A percentile compares a stretch with the other conserved stretches of the same genome.
phyloP scores from a whole-genome alignment of 2,113 vertebrate genomes.

The Apteryx mantelli region DNA sequence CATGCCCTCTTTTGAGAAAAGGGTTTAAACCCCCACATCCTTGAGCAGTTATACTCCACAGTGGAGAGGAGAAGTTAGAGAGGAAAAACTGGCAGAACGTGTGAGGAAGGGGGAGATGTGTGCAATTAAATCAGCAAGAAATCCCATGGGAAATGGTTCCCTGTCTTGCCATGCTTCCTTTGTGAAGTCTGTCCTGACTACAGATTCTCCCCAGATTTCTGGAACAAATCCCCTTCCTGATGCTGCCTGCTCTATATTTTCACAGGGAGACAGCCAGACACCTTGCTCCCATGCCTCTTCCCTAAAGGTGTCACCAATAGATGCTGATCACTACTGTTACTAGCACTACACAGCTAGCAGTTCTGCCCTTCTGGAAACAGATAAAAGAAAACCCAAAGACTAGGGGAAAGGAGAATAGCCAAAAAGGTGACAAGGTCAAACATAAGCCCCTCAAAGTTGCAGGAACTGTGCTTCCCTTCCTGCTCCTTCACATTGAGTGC shows the following conservation, averaged over 20 bases:
- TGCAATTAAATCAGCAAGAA: neutral
- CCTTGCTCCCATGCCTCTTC: neutral
- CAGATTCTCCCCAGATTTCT: neutral
- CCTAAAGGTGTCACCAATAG: neutral
- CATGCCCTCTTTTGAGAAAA: neutral
- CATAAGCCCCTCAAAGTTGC: neutral
- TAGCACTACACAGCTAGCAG: fast-evolving
- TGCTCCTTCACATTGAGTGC: neutral
- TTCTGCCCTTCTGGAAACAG: neutral
- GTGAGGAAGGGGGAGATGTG: neutral
- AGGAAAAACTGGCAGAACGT: neutral
- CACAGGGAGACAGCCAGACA: neutral
- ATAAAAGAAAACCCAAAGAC: neutral
- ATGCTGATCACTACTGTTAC: neutral
- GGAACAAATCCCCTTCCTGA: neutral
- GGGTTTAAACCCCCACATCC: neutral
- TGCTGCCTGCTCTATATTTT: neutral
- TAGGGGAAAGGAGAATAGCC: neutral
- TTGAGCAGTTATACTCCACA: neutral
- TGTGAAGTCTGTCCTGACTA: neutral
- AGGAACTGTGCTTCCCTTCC: neutral
- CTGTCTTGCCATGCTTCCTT: neutral
- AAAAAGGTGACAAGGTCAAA: neutral
- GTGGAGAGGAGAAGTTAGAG: neutral
- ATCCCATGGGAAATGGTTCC: neutral